phyloP scores from a whole-genome alignment of 2,888 invertebrate species.

The Limnephilus auricula region DNA sequence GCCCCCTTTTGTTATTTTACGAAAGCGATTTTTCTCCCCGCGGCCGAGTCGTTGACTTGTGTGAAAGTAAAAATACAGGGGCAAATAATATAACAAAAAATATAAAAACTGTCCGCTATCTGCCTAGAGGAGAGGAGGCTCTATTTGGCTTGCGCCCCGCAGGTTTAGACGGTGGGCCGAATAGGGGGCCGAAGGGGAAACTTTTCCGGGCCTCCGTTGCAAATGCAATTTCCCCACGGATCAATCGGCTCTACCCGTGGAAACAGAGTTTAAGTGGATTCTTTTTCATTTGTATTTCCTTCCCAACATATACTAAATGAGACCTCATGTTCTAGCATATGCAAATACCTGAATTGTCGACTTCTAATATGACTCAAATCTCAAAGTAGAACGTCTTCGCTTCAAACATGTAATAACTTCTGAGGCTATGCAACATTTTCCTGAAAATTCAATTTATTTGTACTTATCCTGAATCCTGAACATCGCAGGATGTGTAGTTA shows the following conservation, averaged over 20 bases:
- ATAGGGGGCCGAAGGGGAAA: neutral
- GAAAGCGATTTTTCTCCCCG: slow-evolving; percentile 18
- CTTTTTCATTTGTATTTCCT: neutral
- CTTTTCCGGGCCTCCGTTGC: slow-evolving; percentile 32
- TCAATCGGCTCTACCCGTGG: slow-evolving; percentile 46
- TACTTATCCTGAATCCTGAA: neutral
- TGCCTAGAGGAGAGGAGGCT: neutral
- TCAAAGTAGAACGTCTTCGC: neutral
- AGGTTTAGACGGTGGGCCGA: neutral
- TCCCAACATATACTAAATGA: neutral
- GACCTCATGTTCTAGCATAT: neutral
- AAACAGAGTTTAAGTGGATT: slow-evolving; percentile 32
- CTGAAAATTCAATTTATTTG: neutral
- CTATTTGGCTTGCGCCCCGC: slow-evolving; percentile 6
- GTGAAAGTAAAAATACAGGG: slow-evolving; percentile 44
- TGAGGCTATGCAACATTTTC: neutral
- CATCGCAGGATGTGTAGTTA: neutral
- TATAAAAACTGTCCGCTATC: slow-evolving; percentile 38
- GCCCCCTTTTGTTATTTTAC: slow-evolving; percentile 29
- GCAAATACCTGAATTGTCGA: neutral
- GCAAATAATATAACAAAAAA: slow-evolving; percentile 34
- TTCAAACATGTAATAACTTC: neutral
- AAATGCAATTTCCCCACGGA: slow-evolving; percentile 57
- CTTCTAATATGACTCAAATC: neutral
- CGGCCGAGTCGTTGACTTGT: slow-evolving; percentile 47